Evolutionary conservation across 2,113 vertebrate genomes (phyloP).

Genomic region (Ancistrus triradiatus): DNA sequence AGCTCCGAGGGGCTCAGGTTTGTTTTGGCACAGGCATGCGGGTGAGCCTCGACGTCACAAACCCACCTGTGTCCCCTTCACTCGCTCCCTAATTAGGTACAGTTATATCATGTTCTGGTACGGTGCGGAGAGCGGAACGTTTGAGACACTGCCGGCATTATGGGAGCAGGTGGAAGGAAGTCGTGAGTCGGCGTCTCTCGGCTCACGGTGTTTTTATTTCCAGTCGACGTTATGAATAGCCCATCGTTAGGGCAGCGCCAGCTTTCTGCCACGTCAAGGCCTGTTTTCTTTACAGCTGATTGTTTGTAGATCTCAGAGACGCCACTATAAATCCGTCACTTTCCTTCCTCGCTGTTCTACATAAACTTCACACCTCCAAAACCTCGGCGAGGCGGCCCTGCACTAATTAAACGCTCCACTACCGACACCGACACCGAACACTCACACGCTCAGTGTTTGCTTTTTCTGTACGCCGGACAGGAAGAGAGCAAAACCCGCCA

Average conservation of each 20-base stretch:
- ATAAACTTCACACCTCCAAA: not conserved
- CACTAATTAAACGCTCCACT: not conserved
- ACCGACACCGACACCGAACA: too few species aligned
- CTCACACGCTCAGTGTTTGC: too few species aligned
- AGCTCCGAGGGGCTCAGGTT: not conserved
- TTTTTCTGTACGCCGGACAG: too few species aligned
- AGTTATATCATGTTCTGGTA: slow-evolving; percentile 28
- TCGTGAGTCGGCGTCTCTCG: slow-evolving; percentile 43
- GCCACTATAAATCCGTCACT: not conserved
- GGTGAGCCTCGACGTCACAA: not conserved
- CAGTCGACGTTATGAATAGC: slow-evolving; percentile 48
- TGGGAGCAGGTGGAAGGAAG: slow-evolving; percentile 56
- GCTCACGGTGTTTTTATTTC: slow-evolving; percentile 52
- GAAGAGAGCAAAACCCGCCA: too few species aligned
- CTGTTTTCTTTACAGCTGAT: not conserved
- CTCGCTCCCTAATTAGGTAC: slow-evolving; percentile 27
- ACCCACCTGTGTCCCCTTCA: not conserved
- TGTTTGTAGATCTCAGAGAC: not conserved
- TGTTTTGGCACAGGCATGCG: not conserved
- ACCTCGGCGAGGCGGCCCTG: not conserved
- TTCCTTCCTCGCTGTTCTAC: not conserved
- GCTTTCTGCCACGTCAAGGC: not conserved
- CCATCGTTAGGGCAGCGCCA: slow-evolving; percentile 12
- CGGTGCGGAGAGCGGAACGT: too few species aligned
- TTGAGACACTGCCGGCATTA: slow-evolving; percentile 35